Evolutionary conservation across 2,888 invertebrate genomes (phyloP).

Genomic region (Metacarcinus magister): DNA sequence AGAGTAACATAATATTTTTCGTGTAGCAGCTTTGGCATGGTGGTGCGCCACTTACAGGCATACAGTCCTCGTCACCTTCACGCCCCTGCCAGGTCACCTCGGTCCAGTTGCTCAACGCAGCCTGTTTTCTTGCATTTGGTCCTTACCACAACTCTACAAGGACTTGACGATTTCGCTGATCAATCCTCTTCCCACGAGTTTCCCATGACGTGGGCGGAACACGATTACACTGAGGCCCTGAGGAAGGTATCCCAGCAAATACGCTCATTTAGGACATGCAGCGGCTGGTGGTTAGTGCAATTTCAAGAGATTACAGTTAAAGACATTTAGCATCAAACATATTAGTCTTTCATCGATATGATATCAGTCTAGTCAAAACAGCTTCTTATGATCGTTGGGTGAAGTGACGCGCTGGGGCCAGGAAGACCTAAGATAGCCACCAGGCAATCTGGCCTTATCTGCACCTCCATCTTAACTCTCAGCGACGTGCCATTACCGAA

Average conservation of each 20-base stretch:
- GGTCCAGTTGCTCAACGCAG: not conserved
- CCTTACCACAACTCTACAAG: not conserved
- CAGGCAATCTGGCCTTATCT: too few species aligned
- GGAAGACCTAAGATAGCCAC: not conserved
- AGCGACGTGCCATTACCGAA: constrained; percentile 10
- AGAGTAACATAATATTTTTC: not conserved
- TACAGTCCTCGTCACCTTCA: not conserved
- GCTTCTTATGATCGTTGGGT: not conserved
- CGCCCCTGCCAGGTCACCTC: not conserved
- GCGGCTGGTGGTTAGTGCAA: not conserved
- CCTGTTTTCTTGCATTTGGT: not conserved
- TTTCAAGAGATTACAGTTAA: not conserved
- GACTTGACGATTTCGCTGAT: too few species aligned
- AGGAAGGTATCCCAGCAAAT: not conserved
- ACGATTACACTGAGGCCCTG: not conserved
- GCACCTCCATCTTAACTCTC: not conserved
- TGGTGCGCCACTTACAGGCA: not conserved
- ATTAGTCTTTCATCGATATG: not conserved
- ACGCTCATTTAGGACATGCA: not conserved
- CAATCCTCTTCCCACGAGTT: too few species aligned
- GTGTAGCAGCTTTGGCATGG: not conserved
- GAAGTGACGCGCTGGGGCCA: not conserved
- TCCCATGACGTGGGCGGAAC: too few species aligned
- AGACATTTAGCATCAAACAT: not conserved
- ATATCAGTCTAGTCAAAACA: not conserved